phyloP scores from a whole-genome alignment of 53 echinoderm and acorn worm species.

The Antedon mediterranea region DNA sequence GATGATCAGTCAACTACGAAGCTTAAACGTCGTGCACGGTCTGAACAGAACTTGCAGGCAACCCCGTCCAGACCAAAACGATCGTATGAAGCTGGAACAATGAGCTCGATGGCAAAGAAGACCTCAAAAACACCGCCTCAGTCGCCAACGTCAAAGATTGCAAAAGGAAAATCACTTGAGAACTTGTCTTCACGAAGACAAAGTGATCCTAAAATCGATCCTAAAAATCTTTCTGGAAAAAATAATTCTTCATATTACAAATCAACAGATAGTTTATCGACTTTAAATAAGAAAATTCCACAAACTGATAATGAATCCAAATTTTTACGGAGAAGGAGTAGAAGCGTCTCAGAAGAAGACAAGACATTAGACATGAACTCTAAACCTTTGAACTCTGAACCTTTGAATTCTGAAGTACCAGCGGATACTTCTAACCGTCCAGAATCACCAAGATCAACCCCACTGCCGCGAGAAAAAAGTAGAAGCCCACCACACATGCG shows the following conservation, averaged over 20 bases:
- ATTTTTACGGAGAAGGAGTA: not conserved
- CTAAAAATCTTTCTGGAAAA: not conserved
- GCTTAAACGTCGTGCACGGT: not conserved
- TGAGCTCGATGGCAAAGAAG: constrained; percentile 43
- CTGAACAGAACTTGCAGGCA: not conserved
- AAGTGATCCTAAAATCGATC: not conserved
- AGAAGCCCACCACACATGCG: not conserved
- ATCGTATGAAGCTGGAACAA: constrained; percentile 49
- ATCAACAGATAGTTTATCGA: not conserved
- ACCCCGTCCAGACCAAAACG: not conserved
- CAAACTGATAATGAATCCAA: not conserved
- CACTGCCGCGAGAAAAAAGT: not conserved
- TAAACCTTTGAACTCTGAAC: not conserved
- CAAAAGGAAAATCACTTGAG: not conserved
- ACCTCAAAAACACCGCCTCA: constrained; percentile 17
- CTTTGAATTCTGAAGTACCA: not conserved
- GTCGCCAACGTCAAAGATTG: constrained; percentile 9
- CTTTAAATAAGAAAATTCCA: not conserved
- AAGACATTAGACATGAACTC: not conserved
- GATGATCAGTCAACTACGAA: not conserved
- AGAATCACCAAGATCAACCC: not conserved
- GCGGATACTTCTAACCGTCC: not conserved
- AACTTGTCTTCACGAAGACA: not conserved
- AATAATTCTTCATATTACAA: not conserved
- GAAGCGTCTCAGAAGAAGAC: not conserved